phyloP scores from a whole-genome alignment of 1,140 invertebrate genomes.

The Solen grandis region DNA sequence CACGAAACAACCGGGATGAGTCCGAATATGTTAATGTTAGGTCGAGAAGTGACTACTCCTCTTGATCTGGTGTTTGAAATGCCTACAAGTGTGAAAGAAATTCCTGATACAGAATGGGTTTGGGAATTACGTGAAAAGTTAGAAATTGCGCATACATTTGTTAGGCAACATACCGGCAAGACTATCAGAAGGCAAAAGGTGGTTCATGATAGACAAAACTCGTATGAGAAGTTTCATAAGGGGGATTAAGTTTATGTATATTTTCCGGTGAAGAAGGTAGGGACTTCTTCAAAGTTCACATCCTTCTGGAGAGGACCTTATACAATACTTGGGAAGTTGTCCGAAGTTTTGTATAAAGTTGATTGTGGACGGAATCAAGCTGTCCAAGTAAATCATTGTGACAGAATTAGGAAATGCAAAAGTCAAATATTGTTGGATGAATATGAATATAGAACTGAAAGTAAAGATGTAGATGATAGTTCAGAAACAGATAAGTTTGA shows the following conservation, averaged over 20 bases:
- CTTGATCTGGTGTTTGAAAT: conserved; percentile 36
- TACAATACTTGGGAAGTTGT: too few species aligned
- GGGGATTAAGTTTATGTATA: conserved; percentile 38
- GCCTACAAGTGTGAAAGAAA: conserved; percentile 13
- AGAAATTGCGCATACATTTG: conserved; percentile 20
- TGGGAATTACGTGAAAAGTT: conserved; percentile 20
- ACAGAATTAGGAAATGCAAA: conserved; percentile 3
- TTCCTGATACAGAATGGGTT: too few species aligned
- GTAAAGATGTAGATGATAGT: too few species aligned
- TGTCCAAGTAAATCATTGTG: background rate
- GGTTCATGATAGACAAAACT: conserved; percentile 9
- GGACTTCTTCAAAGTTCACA: conserved; percentile 26
- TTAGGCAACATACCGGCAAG: conserved; percentile 2
- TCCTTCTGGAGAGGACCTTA: too few species aligned
- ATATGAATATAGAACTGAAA: too few species aligned
- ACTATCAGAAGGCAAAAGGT: conserved; percentile 36
- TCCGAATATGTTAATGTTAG: conserved; percentile 62
- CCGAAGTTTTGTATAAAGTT: conserved; percentile 17
- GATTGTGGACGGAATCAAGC: conserved; percentile 3
- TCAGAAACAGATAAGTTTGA: too few species aligned
- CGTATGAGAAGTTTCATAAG: conserved; percentile 9
- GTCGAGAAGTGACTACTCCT: conserved; percentile 55
- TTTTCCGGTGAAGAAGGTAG: too few species aligned
- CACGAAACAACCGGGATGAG: conserved; percentile 59
- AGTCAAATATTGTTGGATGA: too few species aligned